Evolutionary conservation across 2,113 vertebrate species (phyloP).

Genomic region (Canis aureus): DNA sequence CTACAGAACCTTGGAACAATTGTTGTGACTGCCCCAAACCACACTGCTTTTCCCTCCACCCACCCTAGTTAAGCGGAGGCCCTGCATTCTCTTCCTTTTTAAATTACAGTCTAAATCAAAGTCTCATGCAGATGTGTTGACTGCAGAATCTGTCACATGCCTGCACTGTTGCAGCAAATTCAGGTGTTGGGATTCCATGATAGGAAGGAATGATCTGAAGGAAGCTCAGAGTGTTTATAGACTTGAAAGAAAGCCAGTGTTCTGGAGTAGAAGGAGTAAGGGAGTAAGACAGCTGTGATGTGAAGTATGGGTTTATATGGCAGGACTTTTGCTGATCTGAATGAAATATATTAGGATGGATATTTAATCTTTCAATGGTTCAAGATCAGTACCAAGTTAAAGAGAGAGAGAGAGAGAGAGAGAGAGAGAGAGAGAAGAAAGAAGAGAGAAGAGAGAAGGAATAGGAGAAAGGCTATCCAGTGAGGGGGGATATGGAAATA

Average conservation of each 20-base stretch:
- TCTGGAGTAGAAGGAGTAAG: not conserved
- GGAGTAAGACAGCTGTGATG: not conserved
- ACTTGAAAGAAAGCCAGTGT: not conserved
- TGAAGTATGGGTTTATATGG: not conserved
- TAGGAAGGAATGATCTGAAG: not conserved
- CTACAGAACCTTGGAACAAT: not conserved
- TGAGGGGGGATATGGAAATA: not conserved
- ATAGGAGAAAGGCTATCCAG: not conserved
- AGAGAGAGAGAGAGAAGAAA: fast-evolving
- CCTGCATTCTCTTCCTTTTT: no score
- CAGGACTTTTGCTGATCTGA: not conserved
- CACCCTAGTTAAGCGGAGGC: not conserved
- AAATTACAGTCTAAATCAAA: not conserved
- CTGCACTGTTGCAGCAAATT: not conserved
- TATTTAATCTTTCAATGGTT: not conserved
- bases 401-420: fast-evolving
- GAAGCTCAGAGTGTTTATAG: not conserved
- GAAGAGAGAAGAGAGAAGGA: no score
- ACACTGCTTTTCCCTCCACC: not conserved
- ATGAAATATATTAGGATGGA: not conserved
- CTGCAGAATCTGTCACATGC: not conserved
- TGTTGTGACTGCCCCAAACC: not conserved
- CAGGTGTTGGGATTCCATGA: not conserved
- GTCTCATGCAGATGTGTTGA: not conserved
- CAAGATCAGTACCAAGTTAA: not conserved